A percentile compares a stretch with the other conserved stretches of the same genome.
phyloP scores from a whole-genome alignment of 1,140 invertebrate species.

The Chironomus tepperi region DNA sequence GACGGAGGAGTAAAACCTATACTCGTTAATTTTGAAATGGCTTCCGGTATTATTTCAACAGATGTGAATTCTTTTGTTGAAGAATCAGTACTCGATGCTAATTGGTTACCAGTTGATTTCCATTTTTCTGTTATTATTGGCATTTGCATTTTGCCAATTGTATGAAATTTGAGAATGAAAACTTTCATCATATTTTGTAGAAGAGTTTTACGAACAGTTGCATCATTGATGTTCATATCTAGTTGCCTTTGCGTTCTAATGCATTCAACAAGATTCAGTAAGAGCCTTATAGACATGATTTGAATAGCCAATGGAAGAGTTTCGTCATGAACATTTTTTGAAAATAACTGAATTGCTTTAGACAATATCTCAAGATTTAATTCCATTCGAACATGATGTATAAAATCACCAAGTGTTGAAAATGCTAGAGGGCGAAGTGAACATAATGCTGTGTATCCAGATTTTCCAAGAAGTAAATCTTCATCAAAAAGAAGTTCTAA shows the following conservation, averaged over 20 bases:
- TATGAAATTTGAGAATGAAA: conserved; percentile 89
- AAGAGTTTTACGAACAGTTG: conserved; percentile 50
- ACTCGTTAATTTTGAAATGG: not conserved
- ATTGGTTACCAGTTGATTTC: conserved; percentile 32
- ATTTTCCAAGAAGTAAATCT: conserved; percentile 66
- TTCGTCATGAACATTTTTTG: conserved; percentile 90
- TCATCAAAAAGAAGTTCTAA: conserved; percentile 89
- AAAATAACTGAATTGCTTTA: conserved; percentile 80
- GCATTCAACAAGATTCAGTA: conserved; percentile 86
- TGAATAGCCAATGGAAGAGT: conserved; percentile 62
- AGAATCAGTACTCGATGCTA: conserved; percentile 34
- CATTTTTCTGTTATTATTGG: conserved; percentile 71
- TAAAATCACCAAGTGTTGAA: conserved; percentile 84
- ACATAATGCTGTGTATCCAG: conserved; percentile 88
- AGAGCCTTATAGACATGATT: conserved; percentile 83
- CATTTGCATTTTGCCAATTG: conserved; percentile 80
- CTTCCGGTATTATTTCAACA: not conserved
- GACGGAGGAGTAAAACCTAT: conserved; percentile 48
- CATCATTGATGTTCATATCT: conserved; percentile 48
- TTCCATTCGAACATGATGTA: conserved; percentile 82
- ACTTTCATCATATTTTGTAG: conserved; percentile 84
- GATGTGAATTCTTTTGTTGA: conserved; percentile 39
- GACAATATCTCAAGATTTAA: conserved; percentile 71
- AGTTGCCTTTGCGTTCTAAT: conserved; percentile 68
- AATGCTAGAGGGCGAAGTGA: conserved; percentile 81